Conservation (phyloP, 2,113 vertebrate species). For the Pollimyrus isidori region DNA sequence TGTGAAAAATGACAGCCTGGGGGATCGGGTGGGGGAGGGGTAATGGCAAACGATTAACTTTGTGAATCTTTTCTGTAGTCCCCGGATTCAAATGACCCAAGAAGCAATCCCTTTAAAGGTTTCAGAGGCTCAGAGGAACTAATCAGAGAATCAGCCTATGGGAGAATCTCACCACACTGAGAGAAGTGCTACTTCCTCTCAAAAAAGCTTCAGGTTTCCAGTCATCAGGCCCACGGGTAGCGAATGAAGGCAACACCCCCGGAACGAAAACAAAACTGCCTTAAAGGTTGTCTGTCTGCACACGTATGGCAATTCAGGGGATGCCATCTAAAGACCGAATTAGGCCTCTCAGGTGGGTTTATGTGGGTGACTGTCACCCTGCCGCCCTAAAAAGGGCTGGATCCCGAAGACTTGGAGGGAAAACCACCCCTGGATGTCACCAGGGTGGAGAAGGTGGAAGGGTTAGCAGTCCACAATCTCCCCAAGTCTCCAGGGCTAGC, state of each 20-base stretch:
- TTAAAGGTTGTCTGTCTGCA: background rate
- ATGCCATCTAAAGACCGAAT: background rate
- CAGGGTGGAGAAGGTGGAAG: background rate
- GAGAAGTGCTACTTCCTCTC: background rate
- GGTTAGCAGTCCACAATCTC: background rate
- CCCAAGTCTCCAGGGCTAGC: background rate
- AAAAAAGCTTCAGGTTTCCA: background rate
- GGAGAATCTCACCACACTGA: background rate
- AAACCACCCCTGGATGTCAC: background rate
- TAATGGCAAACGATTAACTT: background rate
- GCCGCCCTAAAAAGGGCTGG: background rate
- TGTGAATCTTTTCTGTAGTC: background rate
- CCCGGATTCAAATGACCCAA: background rate
- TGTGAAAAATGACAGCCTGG: background rate
- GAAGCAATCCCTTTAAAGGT: background rate
- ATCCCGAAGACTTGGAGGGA: background rate
- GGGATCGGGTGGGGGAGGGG: background rate
- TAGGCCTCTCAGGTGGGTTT: background rate
- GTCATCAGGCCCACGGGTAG: background rate
- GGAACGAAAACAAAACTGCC: background rate
- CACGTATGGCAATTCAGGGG: background rate
- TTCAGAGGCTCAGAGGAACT: background rate
- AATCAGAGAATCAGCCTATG: background rate
- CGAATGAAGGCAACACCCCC: background rate
- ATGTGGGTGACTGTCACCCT: background rate